A percentile compares a stretch with the other conserved stretches of the same genome.
phyloP scores from a whole-genome alignment of 2,113 vertebrate species.

The Gavia stellata region DNA sequence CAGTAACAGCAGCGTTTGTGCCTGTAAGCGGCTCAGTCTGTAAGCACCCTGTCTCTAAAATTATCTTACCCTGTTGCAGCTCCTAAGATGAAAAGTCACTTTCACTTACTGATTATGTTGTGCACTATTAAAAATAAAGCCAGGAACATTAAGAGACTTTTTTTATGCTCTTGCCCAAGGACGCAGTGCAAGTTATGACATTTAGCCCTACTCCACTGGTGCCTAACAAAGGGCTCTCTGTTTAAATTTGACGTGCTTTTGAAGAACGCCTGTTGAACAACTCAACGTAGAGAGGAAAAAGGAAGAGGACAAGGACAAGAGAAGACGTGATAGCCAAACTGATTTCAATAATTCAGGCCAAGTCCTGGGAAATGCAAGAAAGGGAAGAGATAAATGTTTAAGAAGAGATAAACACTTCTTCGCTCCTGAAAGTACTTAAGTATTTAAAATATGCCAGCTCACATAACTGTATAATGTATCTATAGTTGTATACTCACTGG shows the following conservation, averaged over 20 bases:
- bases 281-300: neutral
- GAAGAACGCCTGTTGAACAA: neutral
- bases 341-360: neutral
- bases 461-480: neutral
- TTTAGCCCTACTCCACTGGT: neutral
- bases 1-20: neutral
- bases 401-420: neutral
- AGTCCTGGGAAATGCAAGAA: neutral
- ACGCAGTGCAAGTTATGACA: neutral
- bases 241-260: neutral
- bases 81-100: neutral
- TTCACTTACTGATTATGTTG: neutral
- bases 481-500: neutral
- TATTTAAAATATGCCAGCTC: neutral
- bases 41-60: neutral
- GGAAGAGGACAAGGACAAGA: neutral
- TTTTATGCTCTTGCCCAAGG: neutral
- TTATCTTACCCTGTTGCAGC: neutral
- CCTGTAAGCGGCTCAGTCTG: neutral
- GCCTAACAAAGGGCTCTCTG: constrained; percentile 6
- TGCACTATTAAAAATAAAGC: neutral
- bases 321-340: accelerated
- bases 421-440: neutral
- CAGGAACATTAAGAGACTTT: neutral
- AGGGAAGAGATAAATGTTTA: neutral